A percentile compares a stretch with the other conserved stretches of the same genome.
These are phyloP conservation scores for Morpho achilles DNA, from an alignment of 2,888 invertebrate species.

Conservation along the genomic window DNA sequence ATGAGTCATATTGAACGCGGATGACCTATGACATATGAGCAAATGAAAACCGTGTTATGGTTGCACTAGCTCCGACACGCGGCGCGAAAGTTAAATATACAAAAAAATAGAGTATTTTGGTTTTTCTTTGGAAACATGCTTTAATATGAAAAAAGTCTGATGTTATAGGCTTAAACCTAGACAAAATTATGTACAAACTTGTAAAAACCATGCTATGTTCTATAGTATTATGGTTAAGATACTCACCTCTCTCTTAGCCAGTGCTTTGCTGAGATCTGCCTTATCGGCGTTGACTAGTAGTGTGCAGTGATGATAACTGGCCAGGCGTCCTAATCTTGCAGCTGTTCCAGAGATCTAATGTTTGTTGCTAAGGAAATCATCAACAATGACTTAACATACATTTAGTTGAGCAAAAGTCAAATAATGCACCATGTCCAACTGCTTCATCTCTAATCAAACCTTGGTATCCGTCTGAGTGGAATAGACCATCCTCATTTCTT, in stretches of 20 bases:
- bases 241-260: constrained; percentile 87
- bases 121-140: too few species aligned
- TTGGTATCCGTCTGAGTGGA: too few species aligned
- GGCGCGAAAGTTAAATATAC: too few species aligned
- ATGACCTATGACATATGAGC: constrained; percentile 22
- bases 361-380: constrained; percentile 33
- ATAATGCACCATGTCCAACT: too few species aligned
- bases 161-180: too few species aligned
- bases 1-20: constrained; percentile 13
- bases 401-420: too few species aligned
- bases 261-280: constrained; percentile 83
- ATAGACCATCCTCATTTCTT: too few species aligned
- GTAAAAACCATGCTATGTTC: too few species aligned
- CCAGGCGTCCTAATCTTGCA: constrained; percentile 91
- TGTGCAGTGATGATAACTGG: constrained; percentile 99
- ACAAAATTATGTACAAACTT: too few species aligned
- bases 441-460: too few species aligned
- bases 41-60: constrained; percentile 13
- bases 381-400: background rate
- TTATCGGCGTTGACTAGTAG: constrained; percentile 93
- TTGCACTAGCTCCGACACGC: background rate
- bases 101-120: too few species aligned
- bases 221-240: constrained; percentile 1
- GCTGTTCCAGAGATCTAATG: constrained; percentile 96
- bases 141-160: too few species aligned